A percentile compares a stretch with the other conserved stretches of the same genome.
phyloP scores from a whole-genome alignment of 2,888 invertebrate species.

The Lasioglossum figueresi region DNA sequence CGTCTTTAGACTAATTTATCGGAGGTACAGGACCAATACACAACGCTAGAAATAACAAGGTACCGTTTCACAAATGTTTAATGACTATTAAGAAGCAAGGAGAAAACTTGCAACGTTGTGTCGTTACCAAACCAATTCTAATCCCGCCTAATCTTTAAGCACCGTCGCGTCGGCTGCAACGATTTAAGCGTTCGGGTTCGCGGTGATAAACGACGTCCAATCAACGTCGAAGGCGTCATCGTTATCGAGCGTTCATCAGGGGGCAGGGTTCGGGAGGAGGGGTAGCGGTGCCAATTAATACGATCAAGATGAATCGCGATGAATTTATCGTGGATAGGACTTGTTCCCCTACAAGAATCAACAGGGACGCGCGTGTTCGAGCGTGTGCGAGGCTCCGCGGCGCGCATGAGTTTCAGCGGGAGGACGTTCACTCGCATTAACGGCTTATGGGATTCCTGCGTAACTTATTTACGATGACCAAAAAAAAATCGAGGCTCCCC shows the following conservation, averaged over 20 bases:
- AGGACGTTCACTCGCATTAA: slow-evolving; percentile 71
- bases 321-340: slow-evolving; percentile 51
- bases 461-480: slow-evolving; percentile 72
- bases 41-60: background rate
- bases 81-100: background rate
- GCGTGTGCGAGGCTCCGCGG: background rate
- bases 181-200: background rate
- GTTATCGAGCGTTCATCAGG: slow-evolving; percentile 29
- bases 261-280: background rate
- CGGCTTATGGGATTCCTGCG: slow-evolving; percentile 72
- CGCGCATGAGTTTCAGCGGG: slow-evolving; percentile 60
- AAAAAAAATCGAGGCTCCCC: slow-evolving; percentile 68
- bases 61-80: background rate
- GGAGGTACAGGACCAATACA: background rate
- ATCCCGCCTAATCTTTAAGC: slow-evolving; percentile 8
- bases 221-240: slow-evolving; percentile 29
- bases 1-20: background rate
- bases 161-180: background rate
- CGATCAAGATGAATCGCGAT: slow-evolving; percentile 58
- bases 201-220: slow-evolving; percentile 25
- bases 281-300: slow-evolving; percentile 51
- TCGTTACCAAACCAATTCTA: slow-evolving; percentile 3
- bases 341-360: slow-evolving; percentile 37
- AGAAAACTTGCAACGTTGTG: background rate
- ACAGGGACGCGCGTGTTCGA: slow-evolving; percentile 1